These are phyloP conservation scores for Drosophila mettleri DNA, from an alignment of 2,888 invertebrate genomes.

Conservation along the genomic window DNA sequence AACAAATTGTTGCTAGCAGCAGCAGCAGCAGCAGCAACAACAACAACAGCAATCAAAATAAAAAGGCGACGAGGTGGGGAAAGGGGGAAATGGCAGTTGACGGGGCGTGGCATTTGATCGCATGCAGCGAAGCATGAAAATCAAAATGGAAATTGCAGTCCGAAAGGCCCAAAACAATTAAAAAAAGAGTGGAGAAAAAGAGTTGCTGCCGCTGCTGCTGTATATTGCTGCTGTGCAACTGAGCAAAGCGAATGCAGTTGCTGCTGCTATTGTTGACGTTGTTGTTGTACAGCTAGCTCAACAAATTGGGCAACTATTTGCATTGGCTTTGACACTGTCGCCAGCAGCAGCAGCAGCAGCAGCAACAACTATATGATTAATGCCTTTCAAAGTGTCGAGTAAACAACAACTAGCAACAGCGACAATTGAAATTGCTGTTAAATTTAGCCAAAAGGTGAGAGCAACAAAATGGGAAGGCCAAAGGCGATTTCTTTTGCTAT, in stretches of 20 bases:
- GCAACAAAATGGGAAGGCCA: constrained; percentile 16
- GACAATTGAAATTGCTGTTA: constrained; percentile 33
- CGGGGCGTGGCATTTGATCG: constrained; percentile 13
- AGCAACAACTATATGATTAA: constrained; percentile 41
- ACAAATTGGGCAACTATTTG: constrained; percentile 52
- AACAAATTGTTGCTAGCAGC: constrained; percentile 40
- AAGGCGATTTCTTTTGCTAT: constrained; percentile 5
- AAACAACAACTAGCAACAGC: constrained; percentile 27
- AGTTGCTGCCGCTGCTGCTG: constrained; percentile 12
- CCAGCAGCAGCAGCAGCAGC: constrained; percentile 29
- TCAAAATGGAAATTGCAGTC: constrained; percentile 69
- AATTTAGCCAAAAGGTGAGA: constrained; percentile 45
- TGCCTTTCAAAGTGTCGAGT: constrained; percentile 43
- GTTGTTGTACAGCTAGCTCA: constrained; percentile 26
- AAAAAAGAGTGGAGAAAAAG: constrained; percentile 25
- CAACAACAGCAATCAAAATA: not conserved
- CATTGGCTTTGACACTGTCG: constrained; percentile 70
- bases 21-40: not conserved
- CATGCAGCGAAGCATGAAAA: constrained; percentile 68
- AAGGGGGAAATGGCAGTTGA: no score
- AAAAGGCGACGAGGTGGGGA: no score
- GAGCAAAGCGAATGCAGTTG: constrained; percentile 71
- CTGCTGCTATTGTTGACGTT: constrained; percentile 40
- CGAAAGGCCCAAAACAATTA: constrained; percentile 58
- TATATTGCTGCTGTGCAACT: constrained; percentile 56